Percentiles rank a stretch among this genome's conserved stretches.
Conservation (phyloP, 2,888 invertebrate species). For the Pseudeuparius sepicola region DNA sequence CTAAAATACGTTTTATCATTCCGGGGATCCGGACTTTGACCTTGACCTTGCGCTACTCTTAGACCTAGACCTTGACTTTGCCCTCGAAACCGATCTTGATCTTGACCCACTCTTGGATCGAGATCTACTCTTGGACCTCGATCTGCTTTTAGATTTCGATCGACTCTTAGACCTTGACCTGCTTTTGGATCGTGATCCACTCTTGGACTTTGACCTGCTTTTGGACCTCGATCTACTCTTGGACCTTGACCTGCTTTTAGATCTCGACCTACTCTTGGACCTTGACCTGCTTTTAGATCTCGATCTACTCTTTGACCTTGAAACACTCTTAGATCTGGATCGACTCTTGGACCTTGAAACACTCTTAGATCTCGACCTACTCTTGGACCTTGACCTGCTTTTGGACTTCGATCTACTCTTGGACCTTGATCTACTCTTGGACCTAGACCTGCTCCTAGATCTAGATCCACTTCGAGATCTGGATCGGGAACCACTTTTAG, state of each 20-base stretch:
- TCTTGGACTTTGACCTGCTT: constrained; percentile 37
- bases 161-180: constrained; percentile 34
- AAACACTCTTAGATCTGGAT: constrained; percentile 26
- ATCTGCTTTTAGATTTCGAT: constrained; percentile 31
- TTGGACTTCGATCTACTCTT: constrained; percentile 23
- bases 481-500: constrained; percentile 26
- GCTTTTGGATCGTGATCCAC: constrained; percentile 34
- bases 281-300: constrained; percentile 25
- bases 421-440: too few species aligned
- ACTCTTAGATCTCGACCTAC: constrained; percentile 20
- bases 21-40: constrained; percentile 27
- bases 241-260: constrained; percentile 29
- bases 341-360: constrained; percentile 20
- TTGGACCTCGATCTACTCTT: constrained; percentile 35
- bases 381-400: constrained; percentile 21
- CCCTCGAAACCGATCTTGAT: constrained; percentile 23
- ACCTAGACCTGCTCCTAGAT: too few species aligned
- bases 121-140: constrained; percentile 34
- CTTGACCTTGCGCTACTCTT: constrained; percentile 19
- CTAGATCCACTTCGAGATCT: constrained; percentile 53
- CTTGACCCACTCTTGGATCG: constrained; percentile 33
- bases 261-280: constrained; percentile 28
- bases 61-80: constrained; percentile 28
- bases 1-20: too few species aligned
- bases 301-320: constrained; percentile 26